Conservation (phyloP, 2,888 invertebrate species). For the Eupithecia exiguata region DNA sequence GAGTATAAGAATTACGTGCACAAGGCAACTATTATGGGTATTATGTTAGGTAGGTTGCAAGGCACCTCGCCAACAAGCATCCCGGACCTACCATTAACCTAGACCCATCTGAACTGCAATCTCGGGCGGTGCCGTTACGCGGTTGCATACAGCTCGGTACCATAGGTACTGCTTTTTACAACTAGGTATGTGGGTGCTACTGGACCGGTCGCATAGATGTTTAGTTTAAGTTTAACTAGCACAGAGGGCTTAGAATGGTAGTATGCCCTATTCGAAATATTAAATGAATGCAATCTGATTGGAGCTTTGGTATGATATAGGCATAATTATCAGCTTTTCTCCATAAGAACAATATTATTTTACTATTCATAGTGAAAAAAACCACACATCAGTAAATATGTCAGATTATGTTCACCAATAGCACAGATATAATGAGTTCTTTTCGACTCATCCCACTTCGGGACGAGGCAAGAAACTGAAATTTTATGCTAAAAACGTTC, state of each 20-base stretch:
- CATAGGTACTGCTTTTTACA: background rate
- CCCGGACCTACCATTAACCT: slow-evolving; percentile 5
- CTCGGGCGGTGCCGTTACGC: slow-evolving; percentile 4
- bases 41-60: background rate
- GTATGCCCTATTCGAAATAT: no score
- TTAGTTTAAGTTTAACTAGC: background rate
- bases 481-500: no score
- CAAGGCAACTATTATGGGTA: background rate
- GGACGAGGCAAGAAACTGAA: no score
- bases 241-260: background rate
- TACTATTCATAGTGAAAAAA: no score
- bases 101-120: slow-evolving; percentile 10
- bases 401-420: no score
- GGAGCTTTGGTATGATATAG: no score
- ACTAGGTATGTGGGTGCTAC: slow-evolving; percentile 10
- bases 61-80: slow-evolving; percentile 4
- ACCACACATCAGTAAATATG: no score
- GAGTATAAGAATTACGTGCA: no score
- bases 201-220: slow-evolving; percentile 1
- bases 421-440: no score
- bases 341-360: no score
- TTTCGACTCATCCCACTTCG: no score
- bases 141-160: background rate
- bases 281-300: background rate
- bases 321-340: no score